Base-by-base conservation (phyloP, 2,113 vertebrate species). In the Hymenochirus boettgeri region DNA sequence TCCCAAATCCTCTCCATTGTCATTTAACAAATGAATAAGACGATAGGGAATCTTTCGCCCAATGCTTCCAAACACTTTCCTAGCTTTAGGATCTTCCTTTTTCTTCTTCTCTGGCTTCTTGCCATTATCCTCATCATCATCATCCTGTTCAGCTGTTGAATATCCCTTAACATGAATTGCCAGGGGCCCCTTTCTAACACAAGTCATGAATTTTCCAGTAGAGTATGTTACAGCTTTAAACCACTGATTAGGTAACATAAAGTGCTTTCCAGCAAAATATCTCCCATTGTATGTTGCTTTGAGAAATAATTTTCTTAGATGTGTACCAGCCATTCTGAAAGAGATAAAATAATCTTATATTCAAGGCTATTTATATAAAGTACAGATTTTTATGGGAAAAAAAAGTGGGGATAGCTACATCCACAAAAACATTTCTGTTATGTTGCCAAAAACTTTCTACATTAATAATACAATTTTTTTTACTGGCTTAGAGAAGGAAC, bases 11-110 rank as follows among this genome's bases (percentile, higher is more conserved):
- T 87, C 82, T 0, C 93, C 95, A 0, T 83, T 69, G 51, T 90
- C 83, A 13, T 77, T 82, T 8, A 98, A 74, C 12, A 99, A 31
- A 0, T 86, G 88, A 53, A 99, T 71, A 50, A 86, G 70, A 1
- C 75, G 85, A 4, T 91, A 70, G 0, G 83, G 77, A 69, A 99
- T 97, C 75, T 83, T 92, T 21, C 91, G 86, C 24, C 96, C 96
- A 0, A 86, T 69, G 0, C 80, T 91, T 79, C 77, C 73, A 42
- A 96, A 72, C 0, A 76, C 79, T 21, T 26, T 25, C 3, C 25
- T 39, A 13, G 71, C 72, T 39, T 52, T 54, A 2, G 63, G 45
- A 21, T 75, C 65, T 24, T 37, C 75, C 27, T 86, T 77, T 73
- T 83, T 85, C n/a, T 71, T 81, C 56, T 77, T 72, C n/a, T 7